Evolutionary conservation across 1,140 invertebrate genomes (phyloP).

Genomic region (Drosophila setifemur): DNA sequence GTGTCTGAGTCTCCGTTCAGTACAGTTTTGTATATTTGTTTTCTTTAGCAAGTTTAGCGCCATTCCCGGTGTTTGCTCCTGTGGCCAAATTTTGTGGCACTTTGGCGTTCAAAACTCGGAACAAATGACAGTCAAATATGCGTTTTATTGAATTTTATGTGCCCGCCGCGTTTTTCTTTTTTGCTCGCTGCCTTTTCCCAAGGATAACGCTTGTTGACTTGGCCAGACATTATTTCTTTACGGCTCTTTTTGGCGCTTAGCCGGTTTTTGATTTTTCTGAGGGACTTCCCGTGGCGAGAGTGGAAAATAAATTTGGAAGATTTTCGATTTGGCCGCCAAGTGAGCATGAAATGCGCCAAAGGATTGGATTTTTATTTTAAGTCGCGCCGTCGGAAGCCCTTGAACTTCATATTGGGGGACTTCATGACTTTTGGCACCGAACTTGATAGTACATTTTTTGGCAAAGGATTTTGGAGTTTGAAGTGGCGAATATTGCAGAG

Average conservation of each 20-base stretch:
- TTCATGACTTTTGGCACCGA: conserved; percentile 48
- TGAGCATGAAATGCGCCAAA: conserved; percentile 62
- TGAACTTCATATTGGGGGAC: conserved; percentile 42
- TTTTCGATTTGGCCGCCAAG: conserved; percentile 40
- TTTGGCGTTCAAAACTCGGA: conserved; percentile 76
- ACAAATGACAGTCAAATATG: conserved; percentile 79
- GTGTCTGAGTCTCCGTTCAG: background rate
- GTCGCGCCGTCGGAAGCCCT: conserved; percentile 19
- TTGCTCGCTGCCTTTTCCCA: background rate
- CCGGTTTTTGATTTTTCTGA: conserved; percentile 9
- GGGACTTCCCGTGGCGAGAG: conserved; percentile 34
- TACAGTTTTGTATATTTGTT: conserved; percentile 5
- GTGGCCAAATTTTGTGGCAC: conserved; percentile 67
- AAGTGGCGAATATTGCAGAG: conserved; percentile 19
- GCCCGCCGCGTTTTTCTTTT: conserved; percentile 34
- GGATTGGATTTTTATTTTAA: conserved; percentile 49
- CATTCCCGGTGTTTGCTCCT: conserved; percentile 49
- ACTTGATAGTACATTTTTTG: conserved; percentile 39
- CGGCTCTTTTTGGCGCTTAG: conserved; percentile 39
- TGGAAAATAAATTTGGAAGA: conserved; percentile 40
- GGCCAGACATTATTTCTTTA: conserved; percentile 39
- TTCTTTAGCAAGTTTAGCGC: conserved; percentile 65
- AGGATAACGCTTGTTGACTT: conserved; percentile 35
- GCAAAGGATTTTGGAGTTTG: conserved; percentile 10
- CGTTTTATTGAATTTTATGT: conserved; percentile 81